Evolutionary conservation across 2,113 vertebrate species (phyloP).

Genomic region (Tachycineta bicolor): DNA sequence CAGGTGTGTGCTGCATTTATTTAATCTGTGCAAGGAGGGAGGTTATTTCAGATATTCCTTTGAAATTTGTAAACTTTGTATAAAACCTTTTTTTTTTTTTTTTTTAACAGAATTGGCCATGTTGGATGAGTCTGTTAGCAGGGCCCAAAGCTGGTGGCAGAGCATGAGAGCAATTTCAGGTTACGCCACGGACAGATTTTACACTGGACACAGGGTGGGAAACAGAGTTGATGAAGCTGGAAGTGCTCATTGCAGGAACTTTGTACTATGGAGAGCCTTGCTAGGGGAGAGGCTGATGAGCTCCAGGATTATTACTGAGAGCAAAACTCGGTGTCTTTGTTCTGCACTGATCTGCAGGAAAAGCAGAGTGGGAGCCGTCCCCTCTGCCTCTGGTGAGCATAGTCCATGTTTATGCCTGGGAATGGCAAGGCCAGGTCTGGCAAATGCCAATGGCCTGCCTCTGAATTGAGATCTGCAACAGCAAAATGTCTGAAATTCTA

Average conservation of each 20-base stretch:
- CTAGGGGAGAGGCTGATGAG: background rate
- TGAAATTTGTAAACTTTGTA: background rate
- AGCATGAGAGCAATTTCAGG: background rate
- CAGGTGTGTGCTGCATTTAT: background rate
- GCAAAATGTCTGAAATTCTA: background rate
- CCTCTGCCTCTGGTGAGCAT: background rate
- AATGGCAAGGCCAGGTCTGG: background rate
- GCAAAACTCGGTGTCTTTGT: background rate
- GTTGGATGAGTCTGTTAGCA: background rate
- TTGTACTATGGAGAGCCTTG: rapidly evolving
- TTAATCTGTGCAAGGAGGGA: background rate
- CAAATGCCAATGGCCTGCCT: background rate
- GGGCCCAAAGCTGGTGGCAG: background rate
- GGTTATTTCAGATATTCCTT: background rate
- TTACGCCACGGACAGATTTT: background rate
- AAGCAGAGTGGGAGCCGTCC: background rate
- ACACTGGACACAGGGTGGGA: rapidly evolving
- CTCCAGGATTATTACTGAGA: background rate
- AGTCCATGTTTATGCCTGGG: background rate
- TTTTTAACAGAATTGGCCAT: rapidly evolving
- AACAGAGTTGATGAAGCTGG: background rate
- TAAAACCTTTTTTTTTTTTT: too few relatives aligned
- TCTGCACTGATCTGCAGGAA: background rate
- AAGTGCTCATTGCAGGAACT: background rate
- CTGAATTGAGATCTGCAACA: background rate